Base-by-base conservation (phyloP, 2,797 vertebrate species). In the Macrochelys suwanniensis region DNA sequence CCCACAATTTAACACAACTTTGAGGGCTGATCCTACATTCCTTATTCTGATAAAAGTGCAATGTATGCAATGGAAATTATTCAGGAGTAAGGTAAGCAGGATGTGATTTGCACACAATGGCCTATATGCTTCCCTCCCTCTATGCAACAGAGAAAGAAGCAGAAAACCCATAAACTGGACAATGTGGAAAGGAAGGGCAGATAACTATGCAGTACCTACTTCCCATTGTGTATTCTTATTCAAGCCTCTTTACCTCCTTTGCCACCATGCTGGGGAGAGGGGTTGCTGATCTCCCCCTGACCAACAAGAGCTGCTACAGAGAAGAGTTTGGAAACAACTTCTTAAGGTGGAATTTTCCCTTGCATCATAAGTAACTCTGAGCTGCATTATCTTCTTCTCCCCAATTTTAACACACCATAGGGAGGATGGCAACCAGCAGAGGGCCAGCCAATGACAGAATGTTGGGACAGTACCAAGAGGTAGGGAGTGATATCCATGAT, bases 301-400 rank as follows among this genome's bases (percentile, higher is more conserved):
- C 2, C n/a, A 42, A 71, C 16, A 37, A n/a, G 9, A 71, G n/a
- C 65, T 42, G n/a, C n/a, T 42, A 28, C 0, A 0, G 26, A 47
- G 45, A 47, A 47, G 42, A 13, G 26, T 77, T 47, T 77, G 25
- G 25, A 28, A 77, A 77, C 37, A 77, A 26, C n/a, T 74, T 23
- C 25, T 74, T 74, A 42, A 11, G 19, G 11, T 3, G 42, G 23
- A 37, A 45, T 42, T 45, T 74, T 42, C 25, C 71, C 21, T n/a
- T 71, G 65, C n/a, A 42, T 71, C 74, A 28, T 77, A 49, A 47
- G 45, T 77, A 77, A 26, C 74, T 28, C 45, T 28, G 26, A 77
- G 45, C 45, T 26, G 74, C 25, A 47, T 47, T 47, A 31, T 77
- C 45, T 77, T 77, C 45, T 12, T 25, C 45, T 47, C 42, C 74